These are phyloP conservation scores for Siniperca obscura DNA, from an alignment of 2,797 vertebrate species.

Conservation along the genomic window DNA sequence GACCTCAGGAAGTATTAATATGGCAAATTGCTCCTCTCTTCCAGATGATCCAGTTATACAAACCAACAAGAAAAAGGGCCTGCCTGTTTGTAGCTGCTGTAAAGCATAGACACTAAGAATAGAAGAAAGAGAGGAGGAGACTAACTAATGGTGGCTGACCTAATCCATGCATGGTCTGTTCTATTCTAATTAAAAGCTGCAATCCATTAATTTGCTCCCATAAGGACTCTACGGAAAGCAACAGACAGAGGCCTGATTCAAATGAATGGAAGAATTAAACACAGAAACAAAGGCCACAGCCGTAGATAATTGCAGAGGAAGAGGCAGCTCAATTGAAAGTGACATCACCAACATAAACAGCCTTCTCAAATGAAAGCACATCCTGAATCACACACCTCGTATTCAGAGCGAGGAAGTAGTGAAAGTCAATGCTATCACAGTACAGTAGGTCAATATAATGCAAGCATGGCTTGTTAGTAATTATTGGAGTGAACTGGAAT, in stretches of 20 bases:
- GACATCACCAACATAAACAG: slow-evolving; percentile 72
- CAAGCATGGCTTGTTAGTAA: slow-evolving; percentile 35
- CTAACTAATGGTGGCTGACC: slow-evolving; percentile 52
- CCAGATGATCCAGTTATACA: slow-evolving; percentile 45
- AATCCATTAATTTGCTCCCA: slow-evolving; percentile 71
- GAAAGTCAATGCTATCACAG: slow-evolving; percentile 47
- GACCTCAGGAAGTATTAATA: slow-evolving; percentile 46
- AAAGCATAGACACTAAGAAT: not conserved
- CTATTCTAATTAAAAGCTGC: slow-evolving; percentile 74
- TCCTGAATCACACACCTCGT: slow-evolving; percentile 44
- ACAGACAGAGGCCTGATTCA: slow-evolving; percentile 63
- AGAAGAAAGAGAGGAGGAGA: slow-evolving; percentile 35
- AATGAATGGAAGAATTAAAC: slow-evolving; percentile 75
- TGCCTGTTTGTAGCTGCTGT: slow-evolving; percentile 10
- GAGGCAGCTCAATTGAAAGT: slow-evolving; percentile 60
- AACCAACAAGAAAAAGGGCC: slow-evolving; percentile 14
- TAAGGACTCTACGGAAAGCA: slow-evolving; percentile 53
- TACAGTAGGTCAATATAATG: slow-evolving; percentile 41
- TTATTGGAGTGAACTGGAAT: slow-evolving; percentile 45
- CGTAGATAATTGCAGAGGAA: slow-evolving; percentile 67
- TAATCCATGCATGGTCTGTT: slow-evolving; percentile 63
- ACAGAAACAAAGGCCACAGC: slow-evolving; percentile 70
- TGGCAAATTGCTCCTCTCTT: slow-evolving; percentile 39
- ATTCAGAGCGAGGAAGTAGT: slow-evolving; percentile 38
- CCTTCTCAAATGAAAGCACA: slow-evolving; percentile 59